Base-by-base conservation (phyloP, 2,888 invertebrate species). In the Diogma glabrata region DNA sequence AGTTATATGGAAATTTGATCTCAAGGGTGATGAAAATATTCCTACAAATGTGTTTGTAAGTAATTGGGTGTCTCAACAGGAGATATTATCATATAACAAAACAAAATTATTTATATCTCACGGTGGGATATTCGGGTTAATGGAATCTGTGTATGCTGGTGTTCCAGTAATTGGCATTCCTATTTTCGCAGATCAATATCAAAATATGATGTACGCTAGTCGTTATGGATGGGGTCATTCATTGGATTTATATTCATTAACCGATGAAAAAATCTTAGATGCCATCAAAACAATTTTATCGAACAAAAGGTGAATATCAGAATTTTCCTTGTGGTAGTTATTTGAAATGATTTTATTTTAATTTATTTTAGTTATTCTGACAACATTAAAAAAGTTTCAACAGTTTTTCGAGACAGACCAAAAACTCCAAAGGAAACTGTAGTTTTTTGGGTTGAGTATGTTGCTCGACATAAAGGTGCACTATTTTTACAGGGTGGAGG, bases 1-100 rank as follows among this genome's bases (percentile, higher is more conserved):
- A 36, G 51, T 55, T 8, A 24, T 55, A 10, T 54, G 54, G 55
- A 47, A 50, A 47, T 47, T 71, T 62, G 75, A 75, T 56, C n/a
- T n/a, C n/a, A 69, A 67, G 22, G 64, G 62, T 5, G 56, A 71
- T 9, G 63, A 65, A 2, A 60, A 69, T 36, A 53, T 71, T 47
- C 70, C 73, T 0, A 2, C 60, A 2, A 73, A 74, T 60, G 65
- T 77, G 0, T 65, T 71, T 60, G 61, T 74, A 2, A 57, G 62
- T 33, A 71, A 72, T 57, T 77, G 76, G 76, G 62, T 75, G 57
- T 75, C 76, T 2, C 77, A 77, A 61, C 70, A 70, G 52, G 75
- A 74, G 54, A 67, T 77, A 40, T 53, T 69, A 56, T 72, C 68
- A 2, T 71, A 73, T 60, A 63, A 62, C 1, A 72, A 72, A 58